Evolutionary conservation across 2,797 vertebrate species (phyloP), one percentile per base, ranked within the genome.

Genomic region (Acanthiza pusilla): DNA sequence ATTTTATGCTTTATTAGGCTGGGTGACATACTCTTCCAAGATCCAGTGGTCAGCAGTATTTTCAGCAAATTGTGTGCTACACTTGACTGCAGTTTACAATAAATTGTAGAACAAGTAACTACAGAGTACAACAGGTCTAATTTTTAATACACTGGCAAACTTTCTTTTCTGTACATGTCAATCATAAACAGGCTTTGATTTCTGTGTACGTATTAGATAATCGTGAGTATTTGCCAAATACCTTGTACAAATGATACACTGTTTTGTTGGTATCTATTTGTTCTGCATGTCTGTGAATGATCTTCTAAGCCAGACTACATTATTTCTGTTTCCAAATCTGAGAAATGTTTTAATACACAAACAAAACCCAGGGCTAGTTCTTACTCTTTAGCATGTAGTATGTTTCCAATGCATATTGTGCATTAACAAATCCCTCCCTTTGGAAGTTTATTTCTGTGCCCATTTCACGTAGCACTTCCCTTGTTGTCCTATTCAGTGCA

Each of bases 1-100:
- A 92, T 85, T 95, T 93, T 80, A 62, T 47, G 62, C 83, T 89
- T 89, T 89, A 68, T 88, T 91, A 94, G 25, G 3, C 38, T 74
- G 17, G 21, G 15, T 78, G 70, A 88, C 54, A 58, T 50, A 87
- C 65, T 89, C 72, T 85, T 92, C 61, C 65, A 83, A 91, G 65
- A 93, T 47, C 53, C 54, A 74, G 36, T 30, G 29, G 75, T 87
- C 87, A 94, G 78, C 57, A 89, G 29, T 63, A 85, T 85, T 91
- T 88, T 85, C 82, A 91, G 62, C 25, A 92, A 88, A 93, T 71
- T 79, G 38, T 74, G 29, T 23, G 23, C 57, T 72, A 77, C 73
- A 60, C 61, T 83, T 77, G 45, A 63, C 34, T 91, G 66, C 65
- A 61, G 50, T 71, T 92, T 75, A 82, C 23, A 80, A 75, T 45